Evolutionary conservation across 2,113 vertebrate species (phyloP).

Genomic region (Saguinus imperator): DNA sequence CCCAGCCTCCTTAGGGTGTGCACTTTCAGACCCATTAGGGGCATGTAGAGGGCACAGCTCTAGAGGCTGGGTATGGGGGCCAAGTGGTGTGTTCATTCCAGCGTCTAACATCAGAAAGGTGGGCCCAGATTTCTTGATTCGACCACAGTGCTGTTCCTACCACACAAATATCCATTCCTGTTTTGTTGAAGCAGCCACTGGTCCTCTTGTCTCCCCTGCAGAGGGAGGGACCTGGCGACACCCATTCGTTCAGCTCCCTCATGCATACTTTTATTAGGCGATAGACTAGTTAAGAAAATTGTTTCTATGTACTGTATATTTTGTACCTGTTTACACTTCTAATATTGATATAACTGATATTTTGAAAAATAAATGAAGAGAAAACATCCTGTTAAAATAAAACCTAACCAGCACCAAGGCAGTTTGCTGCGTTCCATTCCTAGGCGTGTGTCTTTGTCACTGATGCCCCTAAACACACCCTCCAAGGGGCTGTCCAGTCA

Average conservation of each 20-base stretch:
- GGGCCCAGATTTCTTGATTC: background rate
- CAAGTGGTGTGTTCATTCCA: background rate
- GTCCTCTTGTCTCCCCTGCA: background rate
- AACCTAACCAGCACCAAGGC: slow-evolving; percentile 73
- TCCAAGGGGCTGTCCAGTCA: too few relatives aligned
- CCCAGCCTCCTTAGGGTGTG: rapidly evolving
- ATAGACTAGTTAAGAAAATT: slow-evolving; percentile 73
- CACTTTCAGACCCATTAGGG: rapidly evolving
- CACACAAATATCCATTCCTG: background rate
- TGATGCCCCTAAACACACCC: background rate
- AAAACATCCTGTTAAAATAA: slow-evolving; percentile 77
- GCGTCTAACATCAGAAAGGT: background rate
- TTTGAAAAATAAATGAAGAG: slow-evolving; percentile 72
- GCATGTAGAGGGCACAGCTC: background rate
- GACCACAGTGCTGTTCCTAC: background rate
- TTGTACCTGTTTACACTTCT: slow-evolving; percentile 80
- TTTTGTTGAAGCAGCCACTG: slow-evolving; percentile 41
- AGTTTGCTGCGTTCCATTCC: slow-evolving; percentile 37
- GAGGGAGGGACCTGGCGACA: background rate
- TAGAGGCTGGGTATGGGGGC: background rate
- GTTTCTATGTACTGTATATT: slow-evolving; percentile 82
- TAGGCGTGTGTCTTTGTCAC: background rate
- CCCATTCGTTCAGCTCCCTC: slow-evolving; percentile 21
- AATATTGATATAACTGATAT: slow-evolving; percentile 79
- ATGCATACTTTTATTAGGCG: slow-evolving; percentile 71